Evolutionary conservation across 2,113 vertebrate genomes (phyloP).

Genomic region (Antidorcas marsupialis): DNA sequence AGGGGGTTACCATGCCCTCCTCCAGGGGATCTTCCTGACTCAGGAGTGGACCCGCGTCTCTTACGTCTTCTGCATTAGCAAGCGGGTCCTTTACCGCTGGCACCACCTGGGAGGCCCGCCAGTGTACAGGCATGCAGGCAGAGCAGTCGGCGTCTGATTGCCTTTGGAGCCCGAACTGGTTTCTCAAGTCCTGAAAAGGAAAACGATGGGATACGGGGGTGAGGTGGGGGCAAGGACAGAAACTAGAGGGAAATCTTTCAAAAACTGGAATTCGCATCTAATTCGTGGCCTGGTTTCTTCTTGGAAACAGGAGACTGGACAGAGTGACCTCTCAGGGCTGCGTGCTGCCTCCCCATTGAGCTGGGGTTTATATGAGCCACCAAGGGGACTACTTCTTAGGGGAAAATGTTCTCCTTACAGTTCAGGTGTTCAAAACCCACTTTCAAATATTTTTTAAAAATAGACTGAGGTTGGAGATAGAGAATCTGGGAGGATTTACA

Average conservation of each 20-base stretch:
- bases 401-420: rapidly evolving
- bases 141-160: rapidly evolving
- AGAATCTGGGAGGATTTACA: not conserved
- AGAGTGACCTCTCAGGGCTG: not conserved
- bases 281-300: not conserved
- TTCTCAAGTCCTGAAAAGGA: not conserved
- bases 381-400: rapidly evolving
- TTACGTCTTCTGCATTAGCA: not conserved
- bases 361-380: rapidly evolving
- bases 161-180: not conserved
- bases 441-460: not conserved
- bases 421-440: not conserved
- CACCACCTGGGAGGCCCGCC: not conserved
- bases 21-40: not conserved
- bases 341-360: not conserved
- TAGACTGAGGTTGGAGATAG: not conserved
- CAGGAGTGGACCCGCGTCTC: not conserved
- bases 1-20: not conserved
- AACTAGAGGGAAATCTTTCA: not conserved
- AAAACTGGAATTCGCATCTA: not conserved
- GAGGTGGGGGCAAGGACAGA: not conserved
- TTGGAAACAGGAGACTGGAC: not conserved
- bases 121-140: rapidly evolving
- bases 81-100: not conserved
- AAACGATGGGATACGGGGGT: rapidly evolving